Base-by-base conservation (phyloP, 2,797 vertebrate genomes). In the Gallinago stenura region DNA sequence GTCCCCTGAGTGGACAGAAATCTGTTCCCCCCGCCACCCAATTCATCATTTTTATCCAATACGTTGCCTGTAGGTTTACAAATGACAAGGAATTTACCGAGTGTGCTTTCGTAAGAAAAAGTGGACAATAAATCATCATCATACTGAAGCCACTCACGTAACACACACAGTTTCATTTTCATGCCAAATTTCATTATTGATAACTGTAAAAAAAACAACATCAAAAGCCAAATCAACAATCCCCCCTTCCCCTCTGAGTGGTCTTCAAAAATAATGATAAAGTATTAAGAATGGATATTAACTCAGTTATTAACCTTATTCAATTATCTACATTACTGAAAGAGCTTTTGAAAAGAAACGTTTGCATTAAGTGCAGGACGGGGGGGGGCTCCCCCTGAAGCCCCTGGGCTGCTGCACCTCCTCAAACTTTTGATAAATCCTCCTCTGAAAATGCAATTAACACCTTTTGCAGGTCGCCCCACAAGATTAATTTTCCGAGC, bases 401-500 rank as follows among this genome's bases (percentile, higher is more conserved):
- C 39, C 82, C 53, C 70, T 30, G 6, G 2, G 12, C 13, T 81
- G 48, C n/a, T 5, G 61, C 39, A 92, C 91, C 89, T 87, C 71
- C 71, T 85, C 76, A 90, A 95, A 95, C 95, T 95, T 90, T 70
- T 86, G 93, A 92, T 92, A 83, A 97, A 96, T 96, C 91, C 69
- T 61, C 72, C 82, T 84, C 96, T 60, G 60, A 89, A 95, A 92
- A 30, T 20, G 89, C 96, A 96, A 90, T 96, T 95, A 97, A 94
- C 97, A 93, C 95, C 92, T 93, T 96, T 60, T 70, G 43, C 88
- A 95, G 96, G 96, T 96, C 88, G 10, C 96, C 97, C 95, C 87
- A 51, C 90, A 93, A 97, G 96, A 96, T 97, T 97, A 97, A 89
- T 95, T 97, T 97, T 90, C 94, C 10, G 26, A 97, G 96, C 93